Evolutionary conservation across 2,797 vertebrate species (phyloP).

Genomic region (Kryptopterus vitreolus): DNA sequence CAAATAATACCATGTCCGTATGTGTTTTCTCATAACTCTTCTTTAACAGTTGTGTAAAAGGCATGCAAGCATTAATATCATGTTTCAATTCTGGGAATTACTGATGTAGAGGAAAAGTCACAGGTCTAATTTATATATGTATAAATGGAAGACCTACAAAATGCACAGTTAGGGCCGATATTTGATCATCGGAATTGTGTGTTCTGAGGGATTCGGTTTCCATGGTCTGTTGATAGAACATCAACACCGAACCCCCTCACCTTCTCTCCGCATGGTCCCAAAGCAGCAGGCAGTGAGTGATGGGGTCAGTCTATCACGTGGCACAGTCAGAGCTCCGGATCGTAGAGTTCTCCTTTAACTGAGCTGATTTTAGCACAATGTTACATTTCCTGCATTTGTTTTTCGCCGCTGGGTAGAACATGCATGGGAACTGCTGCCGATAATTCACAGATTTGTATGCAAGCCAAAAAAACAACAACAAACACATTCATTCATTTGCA

Average conservation of each 20-base stretch:
- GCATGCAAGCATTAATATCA: slow-evolving; percentile 9
- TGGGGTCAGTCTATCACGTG: slow-evolving; percentile 22
- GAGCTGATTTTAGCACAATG: background rate
- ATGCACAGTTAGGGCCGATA: slow-evolving; percentile 22
- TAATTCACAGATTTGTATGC: background rate
- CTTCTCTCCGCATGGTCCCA: slow-evolving; percentile 16
- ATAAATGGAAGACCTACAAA: slow-evolving; percentile 1
- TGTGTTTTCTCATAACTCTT: background rate
- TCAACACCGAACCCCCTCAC: slow-evolving; percentile 24
- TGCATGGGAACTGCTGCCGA: background rate
- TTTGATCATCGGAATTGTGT: slow-evolving; percentile 13
- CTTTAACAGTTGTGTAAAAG: slow-evolving; percentile 1
- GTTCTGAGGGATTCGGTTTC: slow-evolving; percentile 26
- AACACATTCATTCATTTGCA: background rate
- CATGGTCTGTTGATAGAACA: slow-evolving; percentile 34
- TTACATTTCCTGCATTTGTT: background rate
- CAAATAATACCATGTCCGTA: background rate
- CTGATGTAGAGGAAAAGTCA: slow-evolving; percentile 17
- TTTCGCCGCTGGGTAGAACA: background rate
- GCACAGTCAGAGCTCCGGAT: slow-evolving; percentile 25
- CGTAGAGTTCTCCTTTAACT: background rate
- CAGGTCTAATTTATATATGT: slow-evolving; percentile 13
- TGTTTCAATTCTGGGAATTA: background rate
- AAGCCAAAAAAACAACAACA: background rate
- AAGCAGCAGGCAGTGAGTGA: slow-evolving; percentile 18